Conservation (phyloP, 1,140 invertebrate species). For the Calephelis virginiensis region DNA sequence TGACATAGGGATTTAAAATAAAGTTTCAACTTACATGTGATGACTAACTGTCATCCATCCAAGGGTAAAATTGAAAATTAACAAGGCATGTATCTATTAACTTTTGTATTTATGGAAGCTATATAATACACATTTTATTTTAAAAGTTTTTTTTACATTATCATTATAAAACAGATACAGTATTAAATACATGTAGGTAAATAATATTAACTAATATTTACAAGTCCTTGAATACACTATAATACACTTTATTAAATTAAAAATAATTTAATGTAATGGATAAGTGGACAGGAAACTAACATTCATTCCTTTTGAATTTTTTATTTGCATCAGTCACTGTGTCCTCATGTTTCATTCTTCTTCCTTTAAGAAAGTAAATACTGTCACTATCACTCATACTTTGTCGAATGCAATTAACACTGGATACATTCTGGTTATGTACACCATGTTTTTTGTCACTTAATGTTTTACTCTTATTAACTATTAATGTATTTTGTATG, state of each 20-base stretch:
- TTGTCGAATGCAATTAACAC: slow-evolving; percentile 66
- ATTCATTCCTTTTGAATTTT: slow-evolving; percentile 73
- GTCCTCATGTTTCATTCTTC: slow-evolving; percentile 65
- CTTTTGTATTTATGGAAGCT: slow-evolving; percentile 47
- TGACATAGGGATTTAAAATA: too few species aligned
- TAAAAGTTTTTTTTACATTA: slow-evolving; percentile 58
- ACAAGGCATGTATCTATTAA: slow-evolving; percentile 48
- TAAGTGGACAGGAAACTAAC: slow-evolving; percentile 61
- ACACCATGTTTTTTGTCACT: slow-evolving; percentile 74
- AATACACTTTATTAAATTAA: slow-evolving; percentile 70
- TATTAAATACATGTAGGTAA: slow-evolving; percentile 68
- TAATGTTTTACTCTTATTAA: slow-evolving; percentile 66
- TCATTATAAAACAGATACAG: slow-evolving; percentile 70
- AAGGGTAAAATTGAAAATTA: slow-evolving; percentile 35
- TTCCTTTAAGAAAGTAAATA: slow-evolving; percentile 63
- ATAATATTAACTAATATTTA: slow-evolving; percentile 72
- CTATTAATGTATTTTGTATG: slow-evolving; percentile 71
- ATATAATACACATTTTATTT: slow-evolving; percentile 52
- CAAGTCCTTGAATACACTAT: slow-evolving; percentile 57
- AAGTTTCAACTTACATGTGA: not conserved
- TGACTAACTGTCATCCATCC: slow-evolving; percentile 25
- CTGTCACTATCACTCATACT: slow-evolving; percentile 63
- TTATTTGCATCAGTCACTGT: slow-evolving; percentile 62
- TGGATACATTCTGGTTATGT: slow-evolving; percentile 73
- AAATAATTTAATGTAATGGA: slow-evolving; percentile 70